phyloP scores from a whole-genome alignment of 2,888 invertebrate genomes.

The Campaea margaritaria region DNA sequence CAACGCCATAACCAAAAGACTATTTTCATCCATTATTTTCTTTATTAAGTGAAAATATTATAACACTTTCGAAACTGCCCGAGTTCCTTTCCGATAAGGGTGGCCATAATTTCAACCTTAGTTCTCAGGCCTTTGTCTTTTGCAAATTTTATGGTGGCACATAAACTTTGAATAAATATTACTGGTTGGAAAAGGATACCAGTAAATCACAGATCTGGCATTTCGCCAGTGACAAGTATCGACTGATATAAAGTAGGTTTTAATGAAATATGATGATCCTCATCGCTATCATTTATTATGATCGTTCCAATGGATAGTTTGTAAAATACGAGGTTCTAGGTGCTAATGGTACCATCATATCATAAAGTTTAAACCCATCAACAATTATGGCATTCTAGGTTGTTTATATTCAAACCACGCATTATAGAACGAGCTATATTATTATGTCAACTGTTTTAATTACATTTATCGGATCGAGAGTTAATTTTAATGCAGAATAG shows the following conservation, averaged over 20 bases:
- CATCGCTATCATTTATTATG: constrained; percentile 26
- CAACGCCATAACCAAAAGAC: constrained; percentile 4
- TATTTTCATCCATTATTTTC: constrained; percentile 18
- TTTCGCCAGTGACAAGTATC: constrained; percentile 27
- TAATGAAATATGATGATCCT: constrained; percentile 24
- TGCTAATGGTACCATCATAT: too few relatives aligned
- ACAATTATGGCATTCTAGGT: too few relatives aligned
- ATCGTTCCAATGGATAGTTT: constrained; percentile 23
- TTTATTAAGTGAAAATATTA: constrained; percentile 29
- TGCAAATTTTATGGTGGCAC: constrained; percentile 30
- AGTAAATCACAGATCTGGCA: constrained; percentile 37
- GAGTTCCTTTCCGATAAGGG: constrained; percentile 27
- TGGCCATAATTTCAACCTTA: constrained; percentile 33
- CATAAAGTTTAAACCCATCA: too few relatives aligned
- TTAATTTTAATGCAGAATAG: too few relatives aligned
- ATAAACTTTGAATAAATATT: constrained; percentile 38
- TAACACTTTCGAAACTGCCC: constrained; percentile 14
- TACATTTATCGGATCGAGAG: too few relatives aligned
- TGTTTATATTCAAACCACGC: too few relatives aligned
- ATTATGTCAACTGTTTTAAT: too few relatives aligned
- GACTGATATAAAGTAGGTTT: constrained; percentile 31
- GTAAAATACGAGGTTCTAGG: too few relatives aligned
- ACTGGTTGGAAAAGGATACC: constrained; percentile 29
- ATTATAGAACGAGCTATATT: too few relatives aligned
- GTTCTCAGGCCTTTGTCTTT: constrained; percentile 26